Conservation (phyloP, 2,888 invertebrate species). For the Quadroppia sp. region DNA sequence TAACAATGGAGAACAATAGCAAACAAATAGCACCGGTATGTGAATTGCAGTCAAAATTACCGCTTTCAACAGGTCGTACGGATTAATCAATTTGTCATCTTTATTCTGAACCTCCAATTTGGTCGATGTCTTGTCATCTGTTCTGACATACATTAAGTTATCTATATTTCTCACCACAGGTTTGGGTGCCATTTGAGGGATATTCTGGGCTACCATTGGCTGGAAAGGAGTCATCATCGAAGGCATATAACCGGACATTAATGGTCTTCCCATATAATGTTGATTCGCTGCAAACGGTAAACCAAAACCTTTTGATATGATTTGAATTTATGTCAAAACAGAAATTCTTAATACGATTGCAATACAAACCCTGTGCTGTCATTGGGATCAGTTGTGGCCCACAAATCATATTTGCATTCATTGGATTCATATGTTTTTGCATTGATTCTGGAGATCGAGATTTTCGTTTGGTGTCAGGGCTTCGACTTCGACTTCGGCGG, state of each 20-base stretch:
- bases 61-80: background rate
- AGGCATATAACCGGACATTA: background rate
- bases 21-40: background rate
- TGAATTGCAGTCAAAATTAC: background rate
- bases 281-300: background rate
- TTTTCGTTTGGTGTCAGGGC: background rate
- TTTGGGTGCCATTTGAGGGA: background rate
- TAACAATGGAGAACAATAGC: background rate
- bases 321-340: background rate
- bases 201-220: background rate
- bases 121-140: background rate
- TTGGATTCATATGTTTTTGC: background rate
- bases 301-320: background rate
- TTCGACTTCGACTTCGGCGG: background rate
- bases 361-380: background rate
- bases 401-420: background rate
- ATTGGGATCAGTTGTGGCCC: background rate
- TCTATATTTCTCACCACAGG: background rate
- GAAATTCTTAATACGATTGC: background rate
- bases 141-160: background rate
- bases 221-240: background rate
- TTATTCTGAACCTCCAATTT: background rate
- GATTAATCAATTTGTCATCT: slow-evolving; percentile 10
- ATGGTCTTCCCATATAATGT: background rate
- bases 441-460: background rate